Evolutionary conservation across 2,888 invertebrate species (phyloP), one percentile per base, ranked within the genome.

Genomic region (Trichacis sp.): DNA sequence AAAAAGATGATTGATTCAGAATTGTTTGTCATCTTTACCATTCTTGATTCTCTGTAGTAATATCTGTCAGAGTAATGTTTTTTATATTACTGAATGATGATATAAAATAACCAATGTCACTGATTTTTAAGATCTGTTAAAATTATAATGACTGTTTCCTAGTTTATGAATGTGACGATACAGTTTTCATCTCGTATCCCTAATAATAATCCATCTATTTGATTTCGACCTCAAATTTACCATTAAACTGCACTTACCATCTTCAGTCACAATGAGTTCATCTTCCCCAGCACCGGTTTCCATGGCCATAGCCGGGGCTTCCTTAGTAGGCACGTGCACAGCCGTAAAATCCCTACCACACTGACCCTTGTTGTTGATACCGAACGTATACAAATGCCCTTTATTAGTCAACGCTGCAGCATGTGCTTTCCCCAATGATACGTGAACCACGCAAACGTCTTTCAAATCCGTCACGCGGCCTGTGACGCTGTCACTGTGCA

Each of bases 331-430:
- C 12, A 84, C 75, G 63, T 79, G 77, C 12, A 86, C 86, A 68
- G 88, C 86, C n/a, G 85, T 81, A 77, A 93, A 94, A 74, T 95
- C 95, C 68, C 97, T 87, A 2, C 98, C 98, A 85, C 98, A 98
- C 81, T 98, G 98, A 0, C 97, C 97, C 83, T 97, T 96, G 83
- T 98, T 98, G 85, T 98, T 98, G 65, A 98, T 93, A 3, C 98
- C 98, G 84, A 98, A 97, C 0, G 98, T 96, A 82, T 92, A 97
- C 1, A 98, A 91, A 73, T 93, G 92, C 0, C 98, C 98, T 79
- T 93, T 93, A 72, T 89, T 91, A 11, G 93, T 95, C 9, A 98
- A 86, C 0, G 91, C 94, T 0, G 95, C 93, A n/a, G 94, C 93
- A 78, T 98, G 98, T 0, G 98, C 98, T 85, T 98, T 98, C 1